phyloP scores from a whole-genome alignment of 2,797 vertebrate species.

The Aeoliscus strigatus region DNA sequence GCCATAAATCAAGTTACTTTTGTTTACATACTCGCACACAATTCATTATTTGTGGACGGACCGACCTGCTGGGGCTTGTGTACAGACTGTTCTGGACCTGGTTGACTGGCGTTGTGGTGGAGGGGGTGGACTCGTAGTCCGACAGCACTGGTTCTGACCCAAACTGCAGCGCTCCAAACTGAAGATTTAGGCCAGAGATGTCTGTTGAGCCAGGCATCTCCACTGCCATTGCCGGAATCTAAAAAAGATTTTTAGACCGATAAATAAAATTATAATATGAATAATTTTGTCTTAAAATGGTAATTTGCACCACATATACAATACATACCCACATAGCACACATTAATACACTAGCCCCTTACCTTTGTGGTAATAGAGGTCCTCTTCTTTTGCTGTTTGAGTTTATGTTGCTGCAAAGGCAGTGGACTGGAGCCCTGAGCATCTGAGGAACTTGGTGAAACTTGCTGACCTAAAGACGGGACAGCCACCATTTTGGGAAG shows the following conservation, averaged over 20 bases:
- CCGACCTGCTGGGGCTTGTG: constrained; percentile 87
- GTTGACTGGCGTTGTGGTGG: constrained; percentile 71
- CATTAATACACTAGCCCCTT: background rate
- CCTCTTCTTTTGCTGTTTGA: constrained; percentile 96
- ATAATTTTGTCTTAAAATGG: too few species aligned
- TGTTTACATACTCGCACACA: background rate
- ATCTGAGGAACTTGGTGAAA: constrained; percentile 88
- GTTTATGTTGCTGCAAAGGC: constrained; percentile 94
- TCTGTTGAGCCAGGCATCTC: constrained; percentile 97
- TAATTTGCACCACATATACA: too few species aligned
- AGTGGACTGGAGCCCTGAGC: constrained; percentile 92
- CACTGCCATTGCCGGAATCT: constrained; percentile 95
- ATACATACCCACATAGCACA: too few species aligned
- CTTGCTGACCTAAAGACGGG: constrained; percentile 80
- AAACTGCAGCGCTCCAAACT: constrained; percentile 95
- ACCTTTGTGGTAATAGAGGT: constrained; percentile 91
- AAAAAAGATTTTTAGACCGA: constrained; percentile 9
- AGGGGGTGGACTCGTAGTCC: constrained; percentile 84
- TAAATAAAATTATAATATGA: too few species aligned
- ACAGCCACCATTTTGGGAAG: constrained; percentile 81
- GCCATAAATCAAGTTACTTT: background rate
- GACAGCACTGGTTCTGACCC: constrained; percentile 92
- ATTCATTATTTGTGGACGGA: background rate
- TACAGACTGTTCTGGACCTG: constrained; percentile 89
- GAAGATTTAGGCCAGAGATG: constrained; percentile 93